phyloP scores from a whole-genome alignment of 2,797 vertebrate species.

The Dicrostonyx torquatus region DNA sequence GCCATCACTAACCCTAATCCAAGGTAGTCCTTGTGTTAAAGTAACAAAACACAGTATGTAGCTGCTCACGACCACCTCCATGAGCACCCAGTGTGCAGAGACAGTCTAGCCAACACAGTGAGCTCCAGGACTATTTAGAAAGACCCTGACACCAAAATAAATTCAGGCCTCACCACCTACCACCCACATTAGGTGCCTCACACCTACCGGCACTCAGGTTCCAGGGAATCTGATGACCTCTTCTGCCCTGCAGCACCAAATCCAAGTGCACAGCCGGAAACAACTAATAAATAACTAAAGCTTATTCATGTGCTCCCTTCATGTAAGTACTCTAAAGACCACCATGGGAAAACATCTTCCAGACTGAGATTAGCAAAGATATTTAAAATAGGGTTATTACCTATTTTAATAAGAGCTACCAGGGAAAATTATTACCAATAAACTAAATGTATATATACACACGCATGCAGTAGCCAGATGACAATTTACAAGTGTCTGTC shows the following conservation, averaged over 20 bases:
- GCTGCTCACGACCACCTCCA: background rate
- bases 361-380: background rate
- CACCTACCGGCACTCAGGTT: too few species aligned
- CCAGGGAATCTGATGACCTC: background rate
- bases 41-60: background rate
- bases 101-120: background rate
- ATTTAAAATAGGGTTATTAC: background rate
- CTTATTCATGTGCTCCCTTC: background rate
- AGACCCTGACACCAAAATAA: background rate
- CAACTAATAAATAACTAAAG: background rate
- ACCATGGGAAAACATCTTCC: background rate
- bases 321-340: conserved; percentile 11
- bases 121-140: background rate
- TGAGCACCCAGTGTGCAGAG: background rate
- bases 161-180: background rate
- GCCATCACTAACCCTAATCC: background rate
- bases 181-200: background rate
- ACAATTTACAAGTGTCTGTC: too few species aligned
- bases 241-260: background rate
- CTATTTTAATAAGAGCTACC: background rate
- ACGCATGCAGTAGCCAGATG: background rate
- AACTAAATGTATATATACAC: background rate
- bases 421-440: background rate
- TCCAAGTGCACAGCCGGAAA: background rate
- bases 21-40: background rate